Base-by-base conservation (phyloP, 2,113 vertebrate genomes). In the Tilapia sparmanii region DNA sequence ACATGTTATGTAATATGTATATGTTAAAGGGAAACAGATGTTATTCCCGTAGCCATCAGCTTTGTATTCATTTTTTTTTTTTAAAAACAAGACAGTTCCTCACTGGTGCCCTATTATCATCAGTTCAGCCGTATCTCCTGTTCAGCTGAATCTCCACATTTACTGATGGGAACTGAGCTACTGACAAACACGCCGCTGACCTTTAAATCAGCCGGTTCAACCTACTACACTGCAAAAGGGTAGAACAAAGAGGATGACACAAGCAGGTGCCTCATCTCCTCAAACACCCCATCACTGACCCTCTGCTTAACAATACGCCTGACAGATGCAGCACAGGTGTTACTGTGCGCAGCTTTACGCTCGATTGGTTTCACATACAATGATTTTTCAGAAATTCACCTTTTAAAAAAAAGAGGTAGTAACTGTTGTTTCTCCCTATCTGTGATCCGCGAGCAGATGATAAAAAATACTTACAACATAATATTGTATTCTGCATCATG, bases 131-230 rank as follows among this genome's bases (percentile, higher is more conserved):
- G 1, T 15, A 40, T 29, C 9, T 31, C 18, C 24, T 13, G 18
- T 38, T 66, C 61, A 73, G 33, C 50, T 22, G 12, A 31, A 3
- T 31, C 13, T 8, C 38, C 26, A 18, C 82, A 52, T 87, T 92
- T 86, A 54, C 57, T n/a, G 54, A 87, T 80, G 82, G 87, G 61
- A 80, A 89, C n/a, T 29, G 54, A 88, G 76, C 86, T 53, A 83
- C 57, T 81, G 68, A 87, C 92, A 92, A 95, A 94, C 89, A 90
- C 26, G 22, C 71, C 3, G 3, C 19, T 84, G 92, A 96, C 92
- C 92, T 95, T 95, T 93, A 85, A 84, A 84, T 93, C 22, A 5
- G 45, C 76, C 53, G 54, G 7, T 26, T 45, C 38, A 18, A 54
- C 38, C 31, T 54, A 35, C 86, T 45, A 54, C 83, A 19, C 38